Evolutionary conservation across 2,888 invertebrate species (phyloP), one percentile per base, ranked within the genome.

Genomic region (Gastracanthus pulcherrimus): DNA sequence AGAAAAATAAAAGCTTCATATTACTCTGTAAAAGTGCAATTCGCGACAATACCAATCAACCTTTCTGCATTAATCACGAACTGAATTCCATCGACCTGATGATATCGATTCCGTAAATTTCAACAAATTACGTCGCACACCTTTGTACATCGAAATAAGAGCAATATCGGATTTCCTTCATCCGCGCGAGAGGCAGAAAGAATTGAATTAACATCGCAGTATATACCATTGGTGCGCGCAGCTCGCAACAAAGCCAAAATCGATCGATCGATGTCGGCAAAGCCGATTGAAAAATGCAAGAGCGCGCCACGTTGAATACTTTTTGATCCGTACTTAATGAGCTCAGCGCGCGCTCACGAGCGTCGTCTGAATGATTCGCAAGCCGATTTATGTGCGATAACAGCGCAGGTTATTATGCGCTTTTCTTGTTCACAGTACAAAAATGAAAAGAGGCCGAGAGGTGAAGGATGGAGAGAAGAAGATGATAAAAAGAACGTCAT

Each of bases 301-400:
- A 23, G 26, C 48, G 16, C 69, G 31, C 9, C 16, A 9, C 51
- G 2, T 45, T 31, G 45, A 34, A 60, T 51, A 51, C 66, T 75
- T 75, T 75, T 75, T 75, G 75, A 66, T 67, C 74, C 74, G 48
- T 45, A 48, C 66, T 74, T 82, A 79, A 81, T 80, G 81, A 83
- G 82, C 66, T 81, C 64, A 13, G 23, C 38, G 31, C 26, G 19
- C 9, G 23, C 38, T n/a, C 26, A 11, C 9, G 3, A 5, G 5
- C 55, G 45, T 55, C 55, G 55, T 55, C 23, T n/a, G 9, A 19
- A 7, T 51, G 19, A 69, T 69, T 70, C 34, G 45, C 48, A 9
- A 67, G 41, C 31, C 48, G 19, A n/a, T n/a, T 34, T 23, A 9
- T 34, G 19, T 6, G 34, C 48, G 9, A 48, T 31, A 26, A n/a